phyloP scores from a whole-genome alignment of 1,140 invertebrate species.

The Euschistus heros region DNA sequence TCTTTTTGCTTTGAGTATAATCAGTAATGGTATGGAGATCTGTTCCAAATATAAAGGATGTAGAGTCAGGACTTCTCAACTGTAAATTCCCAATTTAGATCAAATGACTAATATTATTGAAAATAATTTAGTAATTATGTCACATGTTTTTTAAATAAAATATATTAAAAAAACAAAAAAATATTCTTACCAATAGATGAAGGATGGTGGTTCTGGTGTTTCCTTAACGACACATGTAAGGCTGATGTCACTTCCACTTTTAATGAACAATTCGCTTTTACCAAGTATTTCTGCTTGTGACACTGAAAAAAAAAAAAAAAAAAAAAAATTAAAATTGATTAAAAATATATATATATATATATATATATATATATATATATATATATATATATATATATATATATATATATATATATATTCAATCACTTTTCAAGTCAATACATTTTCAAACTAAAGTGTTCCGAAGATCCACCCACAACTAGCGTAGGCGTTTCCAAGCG shows the following conservation, averaged over 20 bases:
- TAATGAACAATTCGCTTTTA: slow-evolving; percentile 72
- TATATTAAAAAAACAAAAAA: not conserved
- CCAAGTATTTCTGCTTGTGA: slow-evolving; percentile 79
- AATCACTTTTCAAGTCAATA: no score
- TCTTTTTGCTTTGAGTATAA: no score
- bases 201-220: slow-evolving; percentile 76
- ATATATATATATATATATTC: no score
- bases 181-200: slow-evolving; percentile 65
- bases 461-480: no score
- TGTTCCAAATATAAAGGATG: no score
- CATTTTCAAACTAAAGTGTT: no score
- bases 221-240: slow-evolving; percentile 75
- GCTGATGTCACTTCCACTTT: slow-evolving; percentile 81
- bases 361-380: not conserved
- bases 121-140: not conserved
- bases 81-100: no score
- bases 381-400: no score
- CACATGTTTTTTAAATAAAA: not conserved
- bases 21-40: no score
- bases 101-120: no score
- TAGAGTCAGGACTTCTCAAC: no score
- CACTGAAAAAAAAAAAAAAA: slow-evolving; percentile 49
- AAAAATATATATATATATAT: not conserved
- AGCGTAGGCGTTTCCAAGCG: no score
- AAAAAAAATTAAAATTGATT: not conserved